A percentile compares a stretch with the other conserved stretches of the same genome.
Conservation (phyloP, 2,797 vertebrate species). For the Allobates femoralis region DNA sequence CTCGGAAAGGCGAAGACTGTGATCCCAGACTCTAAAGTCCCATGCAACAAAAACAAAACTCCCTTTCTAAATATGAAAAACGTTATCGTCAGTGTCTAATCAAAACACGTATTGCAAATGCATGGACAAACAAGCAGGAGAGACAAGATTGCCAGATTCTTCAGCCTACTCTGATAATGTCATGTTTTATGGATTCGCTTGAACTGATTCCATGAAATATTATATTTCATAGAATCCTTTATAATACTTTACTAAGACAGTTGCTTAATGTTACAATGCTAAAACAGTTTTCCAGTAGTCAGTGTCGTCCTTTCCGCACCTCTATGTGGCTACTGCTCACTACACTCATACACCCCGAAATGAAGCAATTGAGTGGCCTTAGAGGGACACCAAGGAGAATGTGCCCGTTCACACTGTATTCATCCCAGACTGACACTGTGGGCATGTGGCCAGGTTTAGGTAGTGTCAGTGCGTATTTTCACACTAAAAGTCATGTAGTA, state of each 20-base stretch:
- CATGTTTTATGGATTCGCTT: not conserved
- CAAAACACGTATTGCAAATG: not conserved
- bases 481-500: too few relatives aligned
- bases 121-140: conserved; percentile 4
- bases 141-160: not conserved
- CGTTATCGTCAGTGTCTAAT: not conserved
- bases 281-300: too few relatives aligned
- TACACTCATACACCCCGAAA: too few relatives aligned
- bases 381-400: too few relatives aligned
- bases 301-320: too few relatives aligned
- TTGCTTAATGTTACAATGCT: not conserved
- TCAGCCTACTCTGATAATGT: not conserved
- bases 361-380: too few relatives aligned
- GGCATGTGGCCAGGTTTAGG: too few relatives aligned
- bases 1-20: not conserved
- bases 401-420: too few relatives aligned
- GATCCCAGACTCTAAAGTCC: conserved; percentile 17
- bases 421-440: too few relatives aligned
- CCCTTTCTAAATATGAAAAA: conserved; percentile 20
- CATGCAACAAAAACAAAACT: conserved; percentile 41
- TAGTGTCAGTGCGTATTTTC: too few relatives aligned
- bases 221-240: not conserved
- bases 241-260: too few relatives aligned
- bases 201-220: not conserved
- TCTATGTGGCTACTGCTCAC: too few relatives aligned